Evolutionary conservation across 2,888 invertebrate genomes (phyloP).

Genomic region (Meteorus cinctellus): DNA sequence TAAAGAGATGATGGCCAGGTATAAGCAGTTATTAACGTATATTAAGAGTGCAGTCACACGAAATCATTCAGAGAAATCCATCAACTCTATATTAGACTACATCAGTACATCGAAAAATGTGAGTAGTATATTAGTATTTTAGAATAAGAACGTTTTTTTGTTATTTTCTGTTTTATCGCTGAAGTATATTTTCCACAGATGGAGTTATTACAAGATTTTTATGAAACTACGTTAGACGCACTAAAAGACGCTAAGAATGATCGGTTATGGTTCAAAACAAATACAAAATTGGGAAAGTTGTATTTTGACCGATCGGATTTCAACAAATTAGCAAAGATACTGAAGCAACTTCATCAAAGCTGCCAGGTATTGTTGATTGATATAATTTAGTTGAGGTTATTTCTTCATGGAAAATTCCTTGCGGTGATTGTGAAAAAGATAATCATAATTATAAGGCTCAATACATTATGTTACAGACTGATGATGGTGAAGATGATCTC

Average conservation of each 20-base stretch:
- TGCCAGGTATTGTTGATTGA: constrained; percentile 82
- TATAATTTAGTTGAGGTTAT: too few species aligned
- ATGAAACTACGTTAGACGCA: constrained; percentile 96
- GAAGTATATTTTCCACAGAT: constrained; percentile 79
- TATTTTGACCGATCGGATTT: constrained; percentile 98
- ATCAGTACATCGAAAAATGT: constrained; percentile 99
- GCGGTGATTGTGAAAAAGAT: too few species aligned
- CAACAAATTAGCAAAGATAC: constrained; percentile 93
- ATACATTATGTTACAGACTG: constrained; percentile 79
- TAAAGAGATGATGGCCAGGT: constrained; percentile 95
- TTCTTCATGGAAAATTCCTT: too few species aligned
- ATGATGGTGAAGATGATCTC: constrained; percentile 97
- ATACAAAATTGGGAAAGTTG: constrained; percentile 97
- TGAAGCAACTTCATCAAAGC: constrained; percentile 97
- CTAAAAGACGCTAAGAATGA: constrained; percentile 99
- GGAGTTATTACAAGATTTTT: constrained; percentile 98
- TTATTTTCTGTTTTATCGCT: not conserved
- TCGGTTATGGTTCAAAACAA: constrained; percentile 99
- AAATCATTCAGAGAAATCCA: constrained; percentile 99
- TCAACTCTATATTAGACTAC: constrained; percentile 99
- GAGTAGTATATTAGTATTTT: constrained; percentile 69
- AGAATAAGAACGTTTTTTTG: constrained; percentile 25
- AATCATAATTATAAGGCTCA: constrained; percentile 14
- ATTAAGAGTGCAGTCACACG: constrained; percentile 99
- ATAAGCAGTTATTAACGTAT: constrained; percentile 96